Percentiles rank a stretch among this genome's conserved stretches.
phyloP scores from a whole-genome alignment of 2,113 vertebrate species.

The Eclectus roratus region DNA sequence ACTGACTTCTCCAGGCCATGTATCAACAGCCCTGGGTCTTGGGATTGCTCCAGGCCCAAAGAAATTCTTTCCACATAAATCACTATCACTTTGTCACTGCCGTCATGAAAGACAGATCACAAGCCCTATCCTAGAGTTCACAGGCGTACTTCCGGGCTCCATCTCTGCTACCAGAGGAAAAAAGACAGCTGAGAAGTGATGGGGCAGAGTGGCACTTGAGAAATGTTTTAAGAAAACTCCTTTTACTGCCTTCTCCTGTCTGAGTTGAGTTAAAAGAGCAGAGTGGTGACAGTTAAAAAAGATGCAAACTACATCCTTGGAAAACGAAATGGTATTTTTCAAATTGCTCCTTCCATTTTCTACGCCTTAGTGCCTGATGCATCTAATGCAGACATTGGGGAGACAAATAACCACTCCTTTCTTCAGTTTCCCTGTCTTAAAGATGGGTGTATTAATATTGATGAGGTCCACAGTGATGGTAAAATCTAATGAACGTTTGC shows the following conservation, averaged over 20 bases:
- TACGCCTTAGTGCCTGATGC: background rate
- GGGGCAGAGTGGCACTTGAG: background rate
- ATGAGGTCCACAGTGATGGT: constrained; percentile 24
- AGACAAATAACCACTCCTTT: constrained; percentile 8
- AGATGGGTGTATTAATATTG: constrained; percentile 44
- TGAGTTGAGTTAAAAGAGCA: background rate
- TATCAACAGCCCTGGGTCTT: background rate
- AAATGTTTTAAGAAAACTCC: background rate
- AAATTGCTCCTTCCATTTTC: constrained; percentile 5
- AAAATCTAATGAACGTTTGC: constrained; percentile 30
- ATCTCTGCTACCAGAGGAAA: background rate
- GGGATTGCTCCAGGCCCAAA: background rate
- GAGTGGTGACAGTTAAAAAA: background rate
- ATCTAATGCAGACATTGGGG: background rate
- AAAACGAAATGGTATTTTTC: constrained; percentile 16
- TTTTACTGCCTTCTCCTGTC: background rate
- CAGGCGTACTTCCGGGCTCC: background rate
- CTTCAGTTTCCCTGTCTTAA: constrained; percentile 9
- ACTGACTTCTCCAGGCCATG: background rate
- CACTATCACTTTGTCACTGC: background rate
- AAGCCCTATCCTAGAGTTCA: background rate
- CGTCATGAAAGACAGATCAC: background rate
- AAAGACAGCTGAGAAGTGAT: background rate
- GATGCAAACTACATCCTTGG: background rate
- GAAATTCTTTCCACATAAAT: background rate